These are phyloP conservation scores for Artemia sp. DNA, from an alignment of 2,888 invertebrate species.

Conservation along the genomic window DNA sequence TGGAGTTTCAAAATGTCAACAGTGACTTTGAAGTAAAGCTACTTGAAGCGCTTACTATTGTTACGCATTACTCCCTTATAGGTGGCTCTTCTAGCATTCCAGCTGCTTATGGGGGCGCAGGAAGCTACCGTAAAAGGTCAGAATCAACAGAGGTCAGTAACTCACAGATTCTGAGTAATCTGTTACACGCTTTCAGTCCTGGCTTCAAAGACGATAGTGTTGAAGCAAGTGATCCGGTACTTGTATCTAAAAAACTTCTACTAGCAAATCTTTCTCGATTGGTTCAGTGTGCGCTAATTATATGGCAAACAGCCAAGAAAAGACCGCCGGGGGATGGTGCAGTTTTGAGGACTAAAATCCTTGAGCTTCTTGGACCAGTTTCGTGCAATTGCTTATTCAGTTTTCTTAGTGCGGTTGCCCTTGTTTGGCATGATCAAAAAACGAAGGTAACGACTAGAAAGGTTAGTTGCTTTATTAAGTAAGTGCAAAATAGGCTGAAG, in stretches of 20 bases:
- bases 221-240: conserved; percentile 33
- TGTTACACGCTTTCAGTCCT: conserved; percentile 62
- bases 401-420: conserved; percentile 62
- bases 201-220: conserved; percentile 35
- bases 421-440: conserved; percentile 63
- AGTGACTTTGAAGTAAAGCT: conserved; percentile 55
- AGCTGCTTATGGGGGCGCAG: background rate
- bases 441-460: background rate
- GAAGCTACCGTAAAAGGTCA: background rate
- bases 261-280: conserved; percentile 61
- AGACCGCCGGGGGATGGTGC: conserved; percentile 30
- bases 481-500: no score
- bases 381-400: conserved; percentile 62
- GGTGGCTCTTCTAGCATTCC: conserved; percentile 32
- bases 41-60: conserved; percentile 54
- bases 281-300: conserved; percentile 54
- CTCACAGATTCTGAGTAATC: conserved; percentile 50
- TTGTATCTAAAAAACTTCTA: conserved; percentile 50
- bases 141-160: conserved; percentile 22
- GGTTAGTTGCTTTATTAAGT: background rate
- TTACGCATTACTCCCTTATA: conserved; percentile 61
- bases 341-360: background rate
- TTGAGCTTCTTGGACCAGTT: conserved; percentile 61
- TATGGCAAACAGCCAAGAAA: conserved; percentile 50
- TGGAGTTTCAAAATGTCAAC: background rate